Base-by-base conservation (phyloP, 2,888 invertebrate genomes). In the Incurvaria masculella region DNA sequence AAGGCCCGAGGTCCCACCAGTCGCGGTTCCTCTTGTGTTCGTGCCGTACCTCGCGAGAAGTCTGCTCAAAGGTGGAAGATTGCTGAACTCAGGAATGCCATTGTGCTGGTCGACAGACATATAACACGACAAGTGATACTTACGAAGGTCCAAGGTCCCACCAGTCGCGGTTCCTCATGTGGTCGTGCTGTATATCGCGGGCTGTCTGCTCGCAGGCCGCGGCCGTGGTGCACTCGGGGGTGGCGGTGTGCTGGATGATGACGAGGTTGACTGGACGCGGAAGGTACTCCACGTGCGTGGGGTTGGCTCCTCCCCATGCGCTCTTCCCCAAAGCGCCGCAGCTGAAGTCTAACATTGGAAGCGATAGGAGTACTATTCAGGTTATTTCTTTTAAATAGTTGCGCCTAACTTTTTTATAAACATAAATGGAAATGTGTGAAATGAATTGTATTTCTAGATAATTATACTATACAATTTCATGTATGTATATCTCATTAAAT, bases 231-330 rank as follows among this genome's bases (percentile, higher is more conserved):
- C 85, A 86, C 23, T 64, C 61, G 0, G 62, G 51, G 0, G 80
- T 79, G 1, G 68, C 82, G 0, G 84, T 83, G 54, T 85, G 84
- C 59, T 82, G 81, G 45, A 85, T 76, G 49, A 84, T 62, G 33
- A 82, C 83, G 52, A 78, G 72, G 40, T 69, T 64, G 2, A 84
- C 65, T 0, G 85, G 84, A n/a, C 82, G 61, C 1, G 79, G 68
- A 21, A 83, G 69, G 57, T 86, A 87, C 48, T 81, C 71, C 4
- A 85, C 65, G 5, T 68, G 65, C 3, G 56, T 56, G 0, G 83
- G 66, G 1, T 59, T 59, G 44, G 72, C 61, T 0, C 76, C 85
- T n/a, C 78, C 82, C 89, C 89, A 89, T 45, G 80, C 67, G 0
- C 65, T 63, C 57, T 81, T 81, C 2, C 71, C 62, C 16, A 86